Evolutionary conservation across 2,113 vertebrate genomes (phyloP), one percentile per base, ranked within the genome.

Genomic region (Lycaon pictus): DNA sequence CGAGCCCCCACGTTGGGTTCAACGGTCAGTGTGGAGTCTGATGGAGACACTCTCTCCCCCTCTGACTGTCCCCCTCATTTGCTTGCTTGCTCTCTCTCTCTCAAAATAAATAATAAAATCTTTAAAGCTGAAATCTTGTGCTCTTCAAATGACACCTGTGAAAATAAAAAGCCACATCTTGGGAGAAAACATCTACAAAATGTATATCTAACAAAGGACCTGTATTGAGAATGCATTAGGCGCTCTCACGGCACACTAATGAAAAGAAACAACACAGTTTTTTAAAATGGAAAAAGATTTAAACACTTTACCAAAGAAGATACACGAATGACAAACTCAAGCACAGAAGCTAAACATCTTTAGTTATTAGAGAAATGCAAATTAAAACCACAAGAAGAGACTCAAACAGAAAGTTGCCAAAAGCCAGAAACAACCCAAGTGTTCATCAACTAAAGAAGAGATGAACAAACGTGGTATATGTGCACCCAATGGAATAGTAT

Each of bases 271-370:
- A n/a, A 71, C 32, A 71, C 19, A 65, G 5, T 32, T 88, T 94
- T 90, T 58, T 15, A 29, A 77, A 51, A 51, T 77, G 0, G 29
- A 60, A 51, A 89, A 96, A 74, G 27, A 62, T 65, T 92, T 83
- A n/a, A 95, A 94, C 15, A 48, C 2, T 89, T 90, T 67, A 96
- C 7, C 23, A 63, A 86, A 88, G 71, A 90, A 88, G 67, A 79
- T 48, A 23, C 0, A 19, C 56, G 19, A 20, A 62, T 80, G 51
- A 22, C 29, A 79, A 81, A 8, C 15, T 94, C 60, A 48, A 53
- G 29, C 51, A 56, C 9, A 90, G 56, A 94, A 88, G 20, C n/a
- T 91, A 16, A 67, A 43, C 43, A 74, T 82, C 55, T 43, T 96
- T 69, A 25, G 19, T 76, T 81, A 53, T 35, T 86, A 37, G 48